Evolutionary conservation across 2,797 vertebrate species (phyloP).

Genomic region (Serranus cabrilla): DNA sequence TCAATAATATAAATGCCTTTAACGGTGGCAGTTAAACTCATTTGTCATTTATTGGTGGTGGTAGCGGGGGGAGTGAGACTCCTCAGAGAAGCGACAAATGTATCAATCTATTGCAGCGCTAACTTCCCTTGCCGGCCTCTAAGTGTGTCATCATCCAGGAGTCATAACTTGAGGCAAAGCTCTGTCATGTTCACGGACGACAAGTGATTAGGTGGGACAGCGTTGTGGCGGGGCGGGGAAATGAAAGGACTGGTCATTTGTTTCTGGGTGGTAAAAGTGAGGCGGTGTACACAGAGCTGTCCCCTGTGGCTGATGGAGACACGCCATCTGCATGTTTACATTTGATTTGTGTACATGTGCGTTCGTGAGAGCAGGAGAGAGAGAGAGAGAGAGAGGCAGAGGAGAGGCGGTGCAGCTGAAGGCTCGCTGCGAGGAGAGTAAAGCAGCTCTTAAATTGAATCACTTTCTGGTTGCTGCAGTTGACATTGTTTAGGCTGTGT

Average conservation of each 20-base stretch:
- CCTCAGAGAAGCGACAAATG: conserved; percentile 88
- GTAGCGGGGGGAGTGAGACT: conserved; percentile 50
- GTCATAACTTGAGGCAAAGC: conserved; percentile 77
- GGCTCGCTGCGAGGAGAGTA: conserved; percentile 56
- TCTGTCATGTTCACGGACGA: conserved; percentile 73
- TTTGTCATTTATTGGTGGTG: conserved; percentile 91
- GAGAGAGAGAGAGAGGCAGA: not conserved
- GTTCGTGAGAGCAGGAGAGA: conserved; percentile 28
- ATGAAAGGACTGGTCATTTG: conserved; percentile 74
- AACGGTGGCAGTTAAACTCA: conserved; percentile 88
- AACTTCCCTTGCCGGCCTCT: conserved; percentile 71
- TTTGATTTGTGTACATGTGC: conserved; percentile 72
- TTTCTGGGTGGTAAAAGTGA: conserved; percentile 69
- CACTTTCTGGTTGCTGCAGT: conserved; percentile 66
- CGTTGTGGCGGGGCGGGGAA: conserved; percentile 53
- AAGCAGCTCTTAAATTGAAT: conserved; percentile 77
- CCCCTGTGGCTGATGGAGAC: conserved; percentile 70
- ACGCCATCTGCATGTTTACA: conserved; percentile 68
- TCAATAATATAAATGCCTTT: conserved; percentile 90
- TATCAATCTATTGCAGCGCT: conserved; percentile 78
- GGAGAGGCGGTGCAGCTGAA: conserved; percentile 43
- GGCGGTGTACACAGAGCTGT: conserved; percentile 47
- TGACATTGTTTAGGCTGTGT: conserved; percentile 64
- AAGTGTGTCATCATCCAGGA: conserved; percentile 80
- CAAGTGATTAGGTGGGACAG: conserved; percentile 75